A percentile compares a stretch with the other conserved stretches of the same genome.
Evolutionary conservation across 2,113 vertebrate genomes (phyloP).

Genomic region (Maccullochella peelii): DNA sequence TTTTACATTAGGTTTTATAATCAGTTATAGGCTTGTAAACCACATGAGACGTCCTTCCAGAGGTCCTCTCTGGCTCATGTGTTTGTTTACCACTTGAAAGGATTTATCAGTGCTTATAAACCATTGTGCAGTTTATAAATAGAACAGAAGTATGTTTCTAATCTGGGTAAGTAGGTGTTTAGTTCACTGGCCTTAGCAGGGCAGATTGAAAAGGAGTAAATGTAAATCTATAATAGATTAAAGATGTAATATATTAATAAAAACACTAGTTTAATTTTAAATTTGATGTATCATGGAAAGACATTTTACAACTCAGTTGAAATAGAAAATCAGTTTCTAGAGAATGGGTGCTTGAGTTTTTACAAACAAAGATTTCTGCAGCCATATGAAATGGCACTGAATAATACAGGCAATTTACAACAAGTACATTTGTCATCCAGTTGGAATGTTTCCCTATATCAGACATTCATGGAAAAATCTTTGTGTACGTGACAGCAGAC

Average conservation of each 20-base stretch:
- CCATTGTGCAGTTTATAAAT: neutral
- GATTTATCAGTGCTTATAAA: neutral
- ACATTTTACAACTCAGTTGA: neutral
- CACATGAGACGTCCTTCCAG: conserved; percentile 4
- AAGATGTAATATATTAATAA: neutral
- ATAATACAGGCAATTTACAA: conserved; percentile 29
- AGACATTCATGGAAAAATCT: conserved; percentile 35
- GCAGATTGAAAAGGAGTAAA: neutral
- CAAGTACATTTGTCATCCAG: neutral
- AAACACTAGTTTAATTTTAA: too few relatives aligned
- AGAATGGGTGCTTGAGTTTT: conserved; percentile 21
- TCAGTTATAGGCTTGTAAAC: neutral
- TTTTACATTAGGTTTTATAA: conserved; percentile 6
- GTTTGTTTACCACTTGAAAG: conserved; percentile 18
- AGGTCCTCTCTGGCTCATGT: neutral
- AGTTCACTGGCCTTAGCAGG: too few relatives aligned
- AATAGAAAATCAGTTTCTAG: neutral
- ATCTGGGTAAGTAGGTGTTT: neutral
- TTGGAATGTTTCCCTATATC: too few relatives aligned
- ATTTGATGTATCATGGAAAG: neutral
- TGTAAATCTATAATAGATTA: neutral
- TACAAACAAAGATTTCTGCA: conserved; percentile 35
- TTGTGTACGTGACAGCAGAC: conserved; percentile 43
- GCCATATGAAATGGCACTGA: conserved; percentile 25
- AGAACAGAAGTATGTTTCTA: neutral